phyloP scores from a whole-genome alignment of 2,797 vertebrate species.

The Sebastes ruberrimus region DNA sequence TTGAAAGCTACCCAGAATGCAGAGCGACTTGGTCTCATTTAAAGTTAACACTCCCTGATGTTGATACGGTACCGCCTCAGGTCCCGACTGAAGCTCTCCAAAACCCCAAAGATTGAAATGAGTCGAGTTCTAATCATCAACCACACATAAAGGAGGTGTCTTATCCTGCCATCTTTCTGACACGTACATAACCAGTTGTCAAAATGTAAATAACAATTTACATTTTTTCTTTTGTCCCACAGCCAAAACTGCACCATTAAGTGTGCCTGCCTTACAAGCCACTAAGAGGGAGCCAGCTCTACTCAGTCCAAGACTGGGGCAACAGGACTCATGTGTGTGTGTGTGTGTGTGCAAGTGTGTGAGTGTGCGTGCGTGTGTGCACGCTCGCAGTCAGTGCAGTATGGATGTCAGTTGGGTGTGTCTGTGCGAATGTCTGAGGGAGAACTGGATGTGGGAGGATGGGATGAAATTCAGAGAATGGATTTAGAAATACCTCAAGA shows the following conservation, averaged over 20 bases:
- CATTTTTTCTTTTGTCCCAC: constrained; percentile 59
- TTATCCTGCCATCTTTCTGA: not conserved
- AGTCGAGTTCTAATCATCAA: not conserved
- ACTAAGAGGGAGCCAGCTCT: constrained; percentile 76
- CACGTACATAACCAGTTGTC: not conserved
- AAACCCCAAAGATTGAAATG: not conserved
- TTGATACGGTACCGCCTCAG: not conserved
- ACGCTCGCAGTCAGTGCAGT: constrained; percentile 19
- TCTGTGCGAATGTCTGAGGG: constrained; percentile 52
- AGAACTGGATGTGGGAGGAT: constrained; percentile 25
- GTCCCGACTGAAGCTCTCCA: no score
- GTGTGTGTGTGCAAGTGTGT: constrained; percentile 6
- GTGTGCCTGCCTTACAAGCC: constrained; percentile 87
- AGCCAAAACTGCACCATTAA: constrained; percentile 97
- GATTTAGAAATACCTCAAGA: constrained; percentile 94
- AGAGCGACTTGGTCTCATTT: not conserved
- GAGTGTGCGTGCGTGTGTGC: not conserved
- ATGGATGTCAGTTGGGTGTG: constrained; percentile 35
- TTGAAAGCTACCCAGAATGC: not conserved
- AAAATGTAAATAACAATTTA: constrained; percentile 16
- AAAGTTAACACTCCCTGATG: not conserved
- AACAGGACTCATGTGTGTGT: constrained; percentile 54
- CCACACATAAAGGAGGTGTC: not conserved
- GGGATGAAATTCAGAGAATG: constrained; percentile 74
- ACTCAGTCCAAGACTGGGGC: constrained; percentile 66